Evolutionary conservation across 2,888 invertebrate genomes (phyloP).

Genomic region (Hypena proboscidalis): DNA sequence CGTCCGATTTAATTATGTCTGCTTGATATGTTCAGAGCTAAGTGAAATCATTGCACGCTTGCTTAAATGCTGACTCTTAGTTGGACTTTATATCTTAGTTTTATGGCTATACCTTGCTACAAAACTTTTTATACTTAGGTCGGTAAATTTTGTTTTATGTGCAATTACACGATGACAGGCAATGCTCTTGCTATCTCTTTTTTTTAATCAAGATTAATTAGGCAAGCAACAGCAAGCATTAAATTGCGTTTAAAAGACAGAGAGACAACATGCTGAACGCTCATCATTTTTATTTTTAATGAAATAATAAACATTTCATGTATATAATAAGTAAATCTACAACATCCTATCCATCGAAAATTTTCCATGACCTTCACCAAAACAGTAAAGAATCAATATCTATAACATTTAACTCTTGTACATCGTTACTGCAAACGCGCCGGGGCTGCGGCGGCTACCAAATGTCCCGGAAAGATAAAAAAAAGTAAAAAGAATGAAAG

Average conservation of each 20-base stretch:
- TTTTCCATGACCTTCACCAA: not conserved
- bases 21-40: constrained; percentile 46
- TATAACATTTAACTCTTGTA: constrained; percentile 34
- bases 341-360: too few species aligned
- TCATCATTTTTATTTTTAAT: too few species aligned
- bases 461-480: constrained; percentile 59
- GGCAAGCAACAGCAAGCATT: too few species aligned
- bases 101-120: not conserved
- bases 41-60: constrained; percentile 34
- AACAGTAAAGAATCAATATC: constrained; percentile 26
- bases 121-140: not conserved
- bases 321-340: too few species aligned
- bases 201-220: too few species aligned
- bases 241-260: too few species aligned
- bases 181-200: too few species aligned
- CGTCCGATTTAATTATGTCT: constrained; percentile 51
- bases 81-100: constrained; percentile 4
- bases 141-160: too few species aligned
- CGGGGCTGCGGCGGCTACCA: constrained; percentile 31
- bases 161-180: too few species aligned
- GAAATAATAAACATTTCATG: too few species aligned
- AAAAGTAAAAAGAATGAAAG: constrained; percentile 46
- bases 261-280: too few species aligned
- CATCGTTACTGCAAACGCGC: constrained; percentile 33
- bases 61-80: constrained; percentile 28